Evolutionary conservation across 2,797 vertebrate species (phyloP), one percentile per base, ranked within the genome.

Genomic region (Monodelphis domestica): DNA sequence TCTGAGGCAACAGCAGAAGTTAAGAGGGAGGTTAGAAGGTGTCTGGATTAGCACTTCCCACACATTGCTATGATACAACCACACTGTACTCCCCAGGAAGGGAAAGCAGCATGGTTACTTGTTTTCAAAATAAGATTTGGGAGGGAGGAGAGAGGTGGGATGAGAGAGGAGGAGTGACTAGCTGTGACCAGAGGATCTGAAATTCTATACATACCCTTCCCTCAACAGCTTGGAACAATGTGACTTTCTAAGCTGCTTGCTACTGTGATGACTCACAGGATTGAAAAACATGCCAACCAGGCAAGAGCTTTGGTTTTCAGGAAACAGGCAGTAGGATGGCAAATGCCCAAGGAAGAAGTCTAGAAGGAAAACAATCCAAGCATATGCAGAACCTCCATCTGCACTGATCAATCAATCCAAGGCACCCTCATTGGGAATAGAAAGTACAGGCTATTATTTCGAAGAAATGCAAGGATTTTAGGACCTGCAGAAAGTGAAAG

Each of bases 291-390:
- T 59, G 92, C 88, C 91, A 30, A 12, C 45, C 30, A 14, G 90
- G 89, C 91, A 89, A 30, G 12, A 87, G 95, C 90, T 84, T 45
- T 57, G 93, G 54, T 57, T 97, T 90, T 94, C 53, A 94, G 91
- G 92, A 87, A 96, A 24, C 52, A 14, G 57, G 94, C 55, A 26
- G 92, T 57, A 26, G 1, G 90, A 54, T 3, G 90, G 95, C 94
- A 57, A 88, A 50, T 0, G 3, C 94, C 95, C 56, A 52, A 53
- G 88, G 53, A 50, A 30, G 91, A 28, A 33, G 91, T 2, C 52
- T 4, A 89, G 26, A 21, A 59, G 51, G 56, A 38, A 26, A 87
- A 70, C 87, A 70, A 92, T 54, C 93, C 53, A 89, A 3, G 84
- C 9, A 4, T 45, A 78, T 0, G 14, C 89, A 11, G 17, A 4